Base-by-base conservation (phyloP, 2,888 invertebrate species). In the Blera fallax region DNA sequence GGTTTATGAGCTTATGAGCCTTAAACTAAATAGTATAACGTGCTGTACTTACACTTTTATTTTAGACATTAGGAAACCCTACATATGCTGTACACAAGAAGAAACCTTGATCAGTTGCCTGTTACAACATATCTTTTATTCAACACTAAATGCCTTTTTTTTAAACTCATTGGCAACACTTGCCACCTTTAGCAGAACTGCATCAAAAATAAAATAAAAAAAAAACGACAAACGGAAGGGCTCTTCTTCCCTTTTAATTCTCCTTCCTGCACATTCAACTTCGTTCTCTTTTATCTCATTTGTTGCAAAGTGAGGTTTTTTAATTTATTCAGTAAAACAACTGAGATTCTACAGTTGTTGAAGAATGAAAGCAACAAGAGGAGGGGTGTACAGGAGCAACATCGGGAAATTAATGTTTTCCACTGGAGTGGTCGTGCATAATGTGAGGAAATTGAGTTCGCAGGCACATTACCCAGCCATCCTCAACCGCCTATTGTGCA, bases 361-460 rank as follows among this genome's bases (percentile, higher is more conserved):
- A 27, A 77, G 27, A 54, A 18, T 21, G 8, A 54, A 4, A 56
- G 32, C 40, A 7, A 24, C 11, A 34, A 45, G 11, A 7, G n/a
- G 18, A 10, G 14, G 18, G 27, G 27, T 11, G 27, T 11, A 8
- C 6, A 50, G 43, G 48, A 64, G 43, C 14, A 48, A 56, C 73
- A 50, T 50, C 37, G 73, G 67, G 54, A 74, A 84, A 84, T 84
- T 84, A 84, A 84, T 84, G 84, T 76, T 80, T 84, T 84, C 69
- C 84, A 84, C 70, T 70, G 65, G 70, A 80, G 79, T 84, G 80
- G 80, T 52, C 84, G 76, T 84, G 79, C 74, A 80, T 80, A 80
- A 84, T 84, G 84, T 67, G 73, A 70, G 79, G 79, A 84, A 84
- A 84, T 79, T 79, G 73, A 84, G 74, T 76, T 84, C 79, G 69